Evolutionary conservation across 1,140 invertebrate species (phyloP), one percentile per base, ranked within the genome.

Genomic region (Solenopsis invicta): DNA sequence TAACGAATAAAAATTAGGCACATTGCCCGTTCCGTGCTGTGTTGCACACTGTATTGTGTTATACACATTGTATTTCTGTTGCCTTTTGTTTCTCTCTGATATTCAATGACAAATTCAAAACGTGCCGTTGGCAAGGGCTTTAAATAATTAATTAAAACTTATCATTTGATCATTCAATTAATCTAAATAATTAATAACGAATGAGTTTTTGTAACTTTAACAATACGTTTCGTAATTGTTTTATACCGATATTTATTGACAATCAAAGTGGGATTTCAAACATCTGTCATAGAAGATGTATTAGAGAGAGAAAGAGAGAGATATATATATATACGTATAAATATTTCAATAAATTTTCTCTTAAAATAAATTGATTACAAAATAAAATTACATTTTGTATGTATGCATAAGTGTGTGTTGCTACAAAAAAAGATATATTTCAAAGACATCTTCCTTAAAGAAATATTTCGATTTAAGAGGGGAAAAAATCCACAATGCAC

Each of bases 111-210:
- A 13, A 80, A 67, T 54, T 54, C 45, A 54, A 34, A 29, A 69
- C 29, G 24, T 69, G 37, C 9, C 21, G 21, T 5, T 29, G n/a
- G 3, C 10, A 45, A n/a, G 9, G 12, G 12, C 18, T 66, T 80
- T 12, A 21, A 41, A 69, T 69, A 41, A n/a, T 69, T 80, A 69
- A 80, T 69, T 81, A 71, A 71, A 81, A 54, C n/a, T 16, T 9
- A 41, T 81, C 37, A 45, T 54, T 66, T 71, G 24, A 81, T 71
- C 24, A 69, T 69, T 48, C 4, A 69, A 69, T 50, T 50, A 69
- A 13, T 54, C 3, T 37, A 56, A 54, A 71, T 80, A 80, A 69
- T 69, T 69, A 71, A 37, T 21, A 80, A 34, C 13, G 12, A 50
- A 52, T 52, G 41, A 24, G 54, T 71, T 54, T 81, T 37, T 12